phyloP scores from a whole-genome alignment of 2,888 invertebrate genomes.

The Trissolcus brochymenae region DNA sequence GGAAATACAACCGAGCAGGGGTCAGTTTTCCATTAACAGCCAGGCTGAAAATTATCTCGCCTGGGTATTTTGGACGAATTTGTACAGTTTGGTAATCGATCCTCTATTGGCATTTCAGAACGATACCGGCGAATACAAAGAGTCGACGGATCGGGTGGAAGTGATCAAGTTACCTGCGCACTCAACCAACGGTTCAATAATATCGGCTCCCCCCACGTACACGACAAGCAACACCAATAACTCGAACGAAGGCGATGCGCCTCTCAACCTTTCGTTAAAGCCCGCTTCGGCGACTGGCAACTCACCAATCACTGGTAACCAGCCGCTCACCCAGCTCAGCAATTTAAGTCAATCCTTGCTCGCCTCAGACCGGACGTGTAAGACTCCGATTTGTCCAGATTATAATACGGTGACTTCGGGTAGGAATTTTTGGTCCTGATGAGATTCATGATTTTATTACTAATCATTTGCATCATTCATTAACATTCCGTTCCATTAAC shows the following conservation, averaged over 20 bases:
- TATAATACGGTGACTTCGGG: slow-evolving; percentile 55
- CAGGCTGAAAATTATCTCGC: background rate
- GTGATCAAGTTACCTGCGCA: slow-evolving; percentile 87
- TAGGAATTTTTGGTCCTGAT: slow-evolving; percentile 35
- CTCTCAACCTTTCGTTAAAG: slow-evolving; percentile 89
- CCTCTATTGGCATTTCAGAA: slow-evolving; percentile 58
- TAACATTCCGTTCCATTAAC: slow-evolving; percentile 3
- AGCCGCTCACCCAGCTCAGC: slow-evolving; percentile 74
- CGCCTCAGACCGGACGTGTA: slow-evolving; percentile 78
- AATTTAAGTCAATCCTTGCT: slow-evolving; percentile 75
- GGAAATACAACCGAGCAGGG: slow-evolving; percentile 56
- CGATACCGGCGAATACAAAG: slow-evolving; percentile 71
- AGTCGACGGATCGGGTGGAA: slow-evolving; percentile 83
- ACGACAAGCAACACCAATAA: slow-evolving; percentile 75
- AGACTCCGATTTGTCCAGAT: slow-evolving; percentile 65
- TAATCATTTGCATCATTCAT: background rate
- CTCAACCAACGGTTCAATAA: slow-evolving; percentile 75
- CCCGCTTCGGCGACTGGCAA: slow-evolving; percentile 77
- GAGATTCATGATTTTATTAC: slow-evolving; percentile 1
- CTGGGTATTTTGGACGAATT: background rate
- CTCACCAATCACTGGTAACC: slow-evolving; percentile 70
- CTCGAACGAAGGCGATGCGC: slow-evolving; percentile 83
- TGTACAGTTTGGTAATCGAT: slow-evolving; percentile 2
- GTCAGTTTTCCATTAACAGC: slow-evolving; percentile 23
- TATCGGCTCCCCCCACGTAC: slow-evolving; percentile 78